Base-by-base conservation (phyloP, 2,113 vertebrate genomes). In the Peromyscus californicus region DNA sequence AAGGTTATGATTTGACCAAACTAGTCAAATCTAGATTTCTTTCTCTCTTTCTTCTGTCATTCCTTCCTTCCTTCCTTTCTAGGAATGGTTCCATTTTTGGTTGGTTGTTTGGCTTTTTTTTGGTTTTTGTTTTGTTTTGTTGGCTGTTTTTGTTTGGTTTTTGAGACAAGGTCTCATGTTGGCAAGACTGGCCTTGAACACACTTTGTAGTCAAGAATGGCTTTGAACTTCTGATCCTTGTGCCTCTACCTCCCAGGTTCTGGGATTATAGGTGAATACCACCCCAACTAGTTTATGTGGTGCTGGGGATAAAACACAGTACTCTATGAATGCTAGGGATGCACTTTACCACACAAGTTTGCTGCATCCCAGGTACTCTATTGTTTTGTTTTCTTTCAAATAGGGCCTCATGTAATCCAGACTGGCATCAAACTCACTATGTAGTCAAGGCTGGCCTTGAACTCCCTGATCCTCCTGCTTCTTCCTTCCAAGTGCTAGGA, bases 1-100 rank as follows among this genome's bases (percentile, higher is more conserved):
- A 96, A 96, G 80, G n/a, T 72, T 92, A 42, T 82, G n/a, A 85
- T 54, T 88, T 96, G 48, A 9, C 51, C 80, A 95, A 45, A 13
- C 74, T 93, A 61, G 42, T 78, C 33, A 95, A 94, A 61, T 79
- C 48, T 59, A 42, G 36, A 70, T 86, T 93, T 65, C 80, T 69
- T 74, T n/a, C n/a, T 61, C 36, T n/a, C 2, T 83, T 59, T 7
- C 59, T 24, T 42, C 22, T n/a, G 7, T 54, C 31, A 2, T 21
- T 31, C 7, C 13, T 63, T 84, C 57, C 59, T 63, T 63, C 48
- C 26, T 82, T 82, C 48, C 21, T 61, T 83, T 26, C 31, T 57
- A 57, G 51, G 9, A 80, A 57, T 57, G 31, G 51, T 57, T 80
- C 48, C 6, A 1, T 57, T 82, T 86, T 67, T 48, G 48, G 16